phyloP scores from a whole-genome alignment of 1,140 invertebrate genomes.

The Calliopsis andreniformis region DNA sequence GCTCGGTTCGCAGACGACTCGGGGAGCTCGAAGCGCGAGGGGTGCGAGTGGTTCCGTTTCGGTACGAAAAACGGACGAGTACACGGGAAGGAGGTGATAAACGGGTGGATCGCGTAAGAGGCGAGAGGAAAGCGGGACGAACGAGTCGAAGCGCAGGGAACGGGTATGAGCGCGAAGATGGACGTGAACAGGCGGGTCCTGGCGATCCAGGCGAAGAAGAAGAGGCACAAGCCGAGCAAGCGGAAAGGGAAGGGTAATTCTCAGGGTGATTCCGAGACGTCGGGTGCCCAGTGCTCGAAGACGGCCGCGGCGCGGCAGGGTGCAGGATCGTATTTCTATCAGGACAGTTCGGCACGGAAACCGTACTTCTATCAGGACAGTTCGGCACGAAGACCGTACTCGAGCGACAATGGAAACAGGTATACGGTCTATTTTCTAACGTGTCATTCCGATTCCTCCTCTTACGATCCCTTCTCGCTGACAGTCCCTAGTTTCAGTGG shows the following conservation, averaged over 20 bases:
- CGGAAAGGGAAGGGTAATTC: constrained; percentile 87
- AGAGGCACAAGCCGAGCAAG: constrained; percentile 91
- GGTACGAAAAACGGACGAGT: constrained; percentile 1
- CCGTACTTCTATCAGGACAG: constrained; percentile 49
- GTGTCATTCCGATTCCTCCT: constrained; percentile 10
- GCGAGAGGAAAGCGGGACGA: constrained; percentile 19
- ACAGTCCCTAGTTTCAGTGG: constrained; percentile 7
- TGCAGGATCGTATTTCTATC: constrained; percentile 45
- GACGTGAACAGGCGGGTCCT: constrained; percentile 93
- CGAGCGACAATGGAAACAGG: constrained; percentile 73
- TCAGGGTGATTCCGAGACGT: constrained; percentile 69
- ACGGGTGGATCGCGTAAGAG: constrained; percentile 18
- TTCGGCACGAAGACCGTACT: constrained; percentile 60
- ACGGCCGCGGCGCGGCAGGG: constrained; percentile 69
- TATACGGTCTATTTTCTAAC: constrained; percentile 29
- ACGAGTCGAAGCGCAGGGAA: constrained; percentile 39
- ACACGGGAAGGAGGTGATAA: constrained; percentile 9
- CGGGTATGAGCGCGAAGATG: constrained; percentile 89
- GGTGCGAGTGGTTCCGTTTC: constrained; percentile 18
- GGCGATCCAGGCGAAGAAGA: constrained; percentile 94
- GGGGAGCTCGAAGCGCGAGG: constrained; percentile 25
- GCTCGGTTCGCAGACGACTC: constrained; percentile 10
- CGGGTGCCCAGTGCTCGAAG: constrained; percentile 79
- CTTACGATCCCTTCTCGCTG: neutral
- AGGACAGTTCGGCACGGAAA: constrained; percentile 39